Evolutionary conservation across 2,113 vertebrate species (phyloP).

Genomic region (Engystomops pustulosus): DNA sequence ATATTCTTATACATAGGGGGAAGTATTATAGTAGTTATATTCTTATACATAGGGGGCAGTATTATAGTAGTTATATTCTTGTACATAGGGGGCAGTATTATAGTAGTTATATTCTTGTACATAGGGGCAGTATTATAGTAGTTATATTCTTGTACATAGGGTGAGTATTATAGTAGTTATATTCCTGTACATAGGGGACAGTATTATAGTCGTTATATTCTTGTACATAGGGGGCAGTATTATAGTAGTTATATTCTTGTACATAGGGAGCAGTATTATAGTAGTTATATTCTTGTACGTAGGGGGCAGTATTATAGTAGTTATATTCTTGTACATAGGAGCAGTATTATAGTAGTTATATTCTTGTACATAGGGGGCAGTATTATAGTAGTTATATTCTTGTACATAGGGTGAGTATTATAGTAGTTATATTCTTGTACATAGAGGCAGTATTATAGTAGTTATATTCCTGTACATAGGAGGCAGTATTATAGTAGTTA

Average conservation of each 20-base stretch:
- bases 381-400: not conserved
- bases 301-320: not conserved
- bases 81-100: not conserved
- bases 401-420: not conserved
- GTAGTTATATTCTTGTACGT: too few relatives aligned
- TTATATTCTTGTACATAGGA: not conserved
- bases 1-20: not conserved
- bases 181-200: too few relatives aligned
- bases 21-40: slow-evolving; percentile 8
- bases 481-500: slow-evolving; percentile 1
- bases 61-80: slow-evolving; percentile 14
- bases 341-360: not conserved
- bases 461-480: not conserved
- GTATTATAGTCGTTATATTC: too few relatives aligned
- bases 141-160: too few relatives aligned
- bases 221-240: too few relatives aligned
- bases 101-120: slow-evolving; percentile 2
- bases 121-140: too few relatives aligned
- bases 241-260: too few relatives aligned
- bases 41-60: not conserved
- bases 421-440: slow-evolving; percentile 10
- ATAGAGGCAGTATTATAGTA: not conserved
- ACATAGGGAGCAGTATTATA: too few relatives aligned
- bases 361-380: not conserved
- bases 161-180: too few relatives aligned